These are phyloP conservation scores for Heterochromis multidens DNA, from an alignment of 2,113 vertebrate species.

Conservation along the genomic window DNA sequence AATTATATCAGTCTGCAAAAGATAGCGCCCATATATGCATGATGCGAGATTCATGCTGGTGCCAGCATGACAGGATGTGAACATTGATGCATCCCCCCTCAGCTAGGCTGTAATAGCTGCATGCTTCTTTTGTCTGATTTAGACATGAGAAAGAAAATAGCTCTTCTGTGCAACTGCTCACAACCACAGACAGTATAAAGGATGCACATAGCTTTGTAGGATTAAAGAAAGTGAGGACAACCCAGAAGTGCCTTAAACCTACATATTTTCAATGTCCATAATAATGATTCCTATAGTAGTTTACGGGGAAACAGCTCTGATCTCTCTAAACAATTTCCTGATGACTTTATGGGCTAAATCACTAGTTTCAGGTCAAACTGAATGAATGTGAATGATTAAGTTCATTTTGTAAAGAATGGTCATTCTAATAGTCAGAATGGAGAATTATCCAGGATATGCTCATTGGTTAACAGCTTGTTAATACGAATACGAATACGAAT, in stretches of 20 bases:
- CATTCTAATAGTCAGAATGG: background rate
- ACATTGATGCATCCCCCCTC: background rate
- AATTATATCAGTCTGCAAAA: background rate
- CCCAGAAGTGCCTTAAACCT: accelerated
- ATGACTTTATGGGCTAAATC: accelerated
- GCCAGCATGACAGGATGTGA: background rate
- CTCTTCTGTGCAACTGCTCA: background rate
- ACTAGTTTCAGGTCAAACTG: background rate
- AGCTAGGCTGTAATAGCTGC: background rate
- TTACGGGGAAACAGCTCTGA: background rate
- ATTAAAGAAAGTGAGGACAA: background rate
- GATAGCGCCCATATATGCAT: background rate
- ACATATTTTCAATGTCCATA: accelerated
- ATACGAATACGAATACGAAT: no score
- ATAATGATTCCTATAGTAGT: background rate
- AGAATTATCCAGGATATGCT: background rate
- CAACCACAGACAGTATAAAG: background rate
- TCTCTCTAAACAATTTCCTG: background rate
- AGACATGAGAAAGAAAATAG: background rate
- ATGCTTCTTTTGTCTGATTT: background rate
- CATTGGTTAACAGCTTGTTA: background rate
- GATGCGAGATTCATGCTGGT: background rate
- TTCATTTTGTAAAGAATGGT: background rate
- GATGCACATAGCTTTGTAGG: background rate
- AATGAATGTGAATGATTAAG: background rate